These are phyloP conservation scores for Denticeps clupeoides DNA, from an alignment of 2,797 vertebrate species.

Conservation along the genomic window DNA sequence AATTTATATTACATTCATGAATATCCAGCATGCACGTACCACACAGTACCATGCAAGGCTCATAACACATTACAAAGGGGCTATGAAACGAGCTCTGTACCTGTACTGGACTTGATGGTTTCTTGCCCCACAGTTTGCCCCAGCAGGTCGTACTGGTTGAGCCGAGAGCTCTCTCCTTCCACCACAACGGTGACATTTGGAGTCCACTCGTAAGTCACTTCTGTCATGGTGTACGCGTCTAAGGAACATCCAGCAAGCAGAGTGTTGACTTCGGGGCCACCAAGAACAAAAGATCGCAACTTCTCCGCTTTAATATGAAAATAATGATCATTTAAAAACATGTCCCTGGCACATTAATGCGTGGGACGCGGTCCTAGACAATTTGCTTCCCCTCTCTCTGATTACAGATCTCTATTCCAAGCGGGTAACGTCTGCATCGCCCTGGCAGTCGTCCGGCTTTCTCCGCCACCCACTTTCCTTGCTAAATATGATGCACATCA, in stretches of 20 bases:
- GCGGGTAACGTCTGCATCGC: too few relatives aligned
- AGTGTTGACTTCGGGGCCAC: neutral
- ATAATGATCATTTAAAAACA: too few relatives aligned
- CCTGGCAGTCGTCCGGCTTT: neutral
- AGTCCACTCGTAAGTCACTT: constrained; percentile 95
- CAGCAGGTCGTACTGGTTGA: constrained; percentile 93
- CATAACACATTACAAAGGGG: too few relatives aligned
- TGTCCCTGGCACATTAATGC: too few relatives aligned
- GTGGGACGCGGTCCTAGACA: too few relatives aligned
- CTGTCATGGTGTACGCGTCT: constrained; percentile 95
- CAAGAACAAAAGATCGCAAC: neutral
- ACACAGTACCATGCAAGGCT: too few relatives aligned
- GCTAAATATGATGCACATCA: constrained; percentile 1
- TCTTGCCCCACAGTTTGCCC: constrained; percentile 93
- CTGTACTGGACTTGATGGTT: constrained; percentile 93
- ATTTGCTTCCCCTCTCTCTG: neutral
- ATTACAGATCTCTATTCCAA: too few relatives aligned
- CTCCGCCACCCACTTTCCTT: neutral
- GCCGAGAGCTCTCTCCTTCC: constrained; percentile 84
- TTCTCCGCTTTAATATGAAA: too few relatives aligned
- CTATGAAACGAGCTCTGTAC: constrained; percentile 51
- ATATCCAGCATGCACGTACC: too few relatives aligned
- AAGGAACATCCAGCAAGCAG: constrained; percentile 5
- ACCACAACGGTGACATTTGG: constrained; percentile 89
- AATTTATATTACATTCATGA: too few relatives aligned